Conservation (phyloP, 2,888 invertebrate species). For the Seladonia tumulorum region DNA sequence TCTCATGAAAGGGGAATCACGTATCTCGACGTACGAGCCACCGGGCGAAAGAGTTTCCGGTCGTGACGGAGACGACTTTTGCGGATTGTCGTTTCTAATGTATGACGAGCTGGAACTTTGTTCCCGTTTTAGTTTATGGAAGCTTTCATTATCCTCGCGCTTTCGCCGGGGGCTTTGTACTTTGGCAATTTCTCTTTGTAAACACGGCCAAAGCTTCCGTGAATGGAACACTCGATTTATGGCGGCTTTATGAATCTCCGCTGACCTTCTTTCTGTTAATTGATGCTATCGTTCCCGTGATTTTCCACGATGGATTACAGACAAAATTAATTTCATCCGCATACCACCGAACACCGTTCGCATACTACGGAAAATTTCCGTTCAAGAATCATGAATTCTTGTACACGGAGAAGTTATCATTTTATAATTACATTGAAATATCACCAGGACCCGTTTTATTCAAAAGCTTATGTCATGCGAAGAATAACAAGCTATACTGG, state of each 20-base stretch:
- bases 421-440: neutral
- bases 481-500: neutral
- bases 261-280: neutral
- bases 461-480: neutral
- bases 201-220: conserved; percentile 31
- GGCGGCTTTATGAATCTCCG: neutral
- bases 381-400: neutral
- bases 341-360: neutral
- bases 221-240: conserved; percentile 31
- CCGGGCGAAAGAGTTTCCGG: conserved; percentile 38
- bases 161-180: conserved; percentile 27
- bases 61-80: conserved; percentile 48
- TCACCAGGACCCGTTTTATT: neutral
- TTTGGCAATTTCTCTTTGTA: conserved; percentile 42
- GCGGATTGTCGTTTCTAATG: conserved; percentile 49
- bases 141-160: conserved; percentile 50
- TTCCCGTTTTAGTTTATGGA: conserved; percentile 40
- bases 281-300: neutral
- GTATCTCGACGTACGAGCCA: conserved; percentile 35
- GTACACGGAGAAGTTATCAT: neutral
- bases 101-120: conserved; percentile 49
- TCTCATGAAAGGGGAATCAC: conserved; percentile 53
- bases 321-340: neutral
- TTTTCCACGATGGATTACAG: neutral
- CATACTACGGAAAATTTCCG: neutral